These are phyloP conservation scores for Pseudomugil tenellus DNA, from an alignment of 2,797 vertebrate species.

Conservation along the genomic window DNA sequence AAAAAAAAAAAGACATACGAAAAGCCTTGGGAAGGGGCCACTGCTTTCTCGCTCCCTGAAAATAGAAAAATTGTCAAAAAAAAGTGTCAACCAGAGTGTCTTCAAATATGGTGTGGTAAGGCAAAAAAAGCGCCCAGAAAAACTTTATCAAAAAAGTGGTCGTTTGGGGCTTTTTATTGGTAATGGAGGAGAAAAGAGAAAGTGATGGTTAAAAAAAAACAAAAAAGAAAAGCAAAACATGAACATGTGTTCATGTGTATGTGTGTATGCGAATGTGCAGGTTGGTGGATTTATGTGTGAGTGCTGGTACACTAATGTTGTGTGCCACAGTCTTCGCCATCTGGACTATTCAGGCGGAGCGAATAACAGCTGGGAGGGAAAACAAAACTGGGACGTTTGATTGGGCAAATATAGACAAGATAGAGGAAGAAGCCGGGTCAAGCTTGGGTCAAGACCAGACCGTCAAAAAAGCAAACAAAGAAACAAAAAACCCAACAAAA, in stretches of 20 bases:
- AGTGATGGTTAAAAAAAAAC: conserved; percentile 78
- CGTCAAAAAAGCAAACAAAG: conserved; percentile 7
- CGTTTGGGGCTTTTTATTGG: conserved; percentile 87
- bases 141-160: conserved; percentile 88
- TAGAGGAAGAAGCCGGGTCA: conserved; percentile 78
- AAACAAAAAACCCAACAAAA: not conserved
- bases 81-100: conserved; percentile 76
- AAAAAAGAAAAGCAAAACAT: conserved; percentile 59
- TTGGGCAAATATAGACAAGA: conserved; percentile 88
- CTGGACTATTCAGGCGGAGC: conserved; percentile 91
- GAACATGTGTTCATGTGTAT: conserved; percentile 51
- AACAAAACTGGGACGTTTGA: conserved; percentile 90
- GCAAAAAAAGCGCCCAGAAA: conserved; percentile 88
- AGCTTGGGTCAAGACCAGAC: conserved; percentile 57
- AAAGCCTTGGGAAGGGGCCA: conserved; percentile 79
- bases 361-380: conserved; percentile 94
- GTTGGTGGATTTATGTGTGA: conserved; percentile 30
- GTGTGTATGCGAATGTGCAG: conserved; percentile 19
- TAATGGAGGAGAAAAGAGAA: conserved; percentile 87
- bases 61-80: conserved; percentile 88
- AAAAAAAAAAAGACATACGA: conserved; percentile 81
- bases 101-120: conserved; percentile 75
- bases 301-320: conserved; percentile 47
- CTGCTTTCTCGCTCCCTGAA: conserved; percentile 84
- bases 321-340: conserved; percentile 89